Evolutionary conservation across 2,888 invertebrate species (phyloP).

Genomic region (Perizoma affinitatum): DNA sequence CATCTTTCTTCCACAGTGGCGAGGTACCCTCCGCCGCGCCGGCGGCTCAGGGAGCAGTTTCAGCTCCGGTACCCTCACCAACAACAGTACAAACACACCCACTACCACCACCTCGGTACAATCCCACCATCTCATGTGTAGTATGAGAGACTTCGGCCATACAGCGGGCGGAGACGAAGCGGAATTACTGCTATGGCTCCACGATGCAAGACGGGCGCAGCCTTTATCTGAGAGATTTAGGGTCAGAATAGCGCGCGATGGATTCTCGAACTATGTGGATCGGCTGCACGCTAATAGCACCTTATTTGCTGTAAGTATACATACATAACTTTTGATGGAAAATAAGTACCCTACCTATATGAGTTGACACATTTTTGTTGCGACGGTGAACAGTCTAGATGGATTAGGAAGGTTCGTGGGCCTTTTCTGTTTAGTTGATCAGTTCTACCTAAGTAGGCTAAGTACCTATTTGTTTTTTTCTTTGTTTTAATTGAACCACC

Average conservation of each 20-base stretch:
- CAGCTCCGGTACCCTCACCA: slow-evolving; percentile 73
- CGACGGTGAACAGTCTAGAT: too few relatives aligned
- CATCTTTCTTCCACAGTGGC: slow-evolving; percentile 60
- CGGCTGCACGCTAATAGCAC: slow-evolving; percentile 94
- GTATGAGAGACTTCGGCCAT: slow-evolving; percentile 92
- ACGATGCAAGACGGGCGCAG: slow-evolving; percentile 90
- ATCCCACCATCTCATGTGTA: slow-evolving; percentile 89
- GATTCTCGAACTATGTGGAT: slow-evolving; percentile 94
- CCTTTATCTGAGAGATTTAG: slow-evolving; percentile 95
- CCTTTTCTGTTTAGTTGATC: too few relatives aligned
- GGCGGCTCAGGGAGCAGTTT: slow-evolving; percentile 78
- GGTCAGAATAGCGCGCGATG: slow-evolving; percentile 94
- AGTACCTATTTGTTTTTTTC: too few relatives aligned
- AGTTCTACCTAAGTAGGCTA: too few relatives aligned
- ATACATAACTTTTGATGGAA: neutral
- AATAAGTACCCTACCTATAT: too few relatives aligned
- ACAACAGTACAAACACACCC: slow-evolving; percentile 44
- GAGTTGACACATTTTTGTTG: neutral
- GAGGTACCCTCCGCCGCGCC: slow-evolving; percentile 75
- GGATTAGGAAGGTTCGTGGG: too few relatives aligned
- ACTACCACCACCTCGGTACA: slow-evolving; percentile 60
- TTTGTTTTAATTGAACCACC: too few relatives aligned
- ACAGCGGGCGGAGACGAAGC: slow-evolving; percentile 95
- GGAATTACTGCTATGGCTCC: slow-evolving; percentile 94
- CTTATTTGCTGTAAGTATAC: slow-evolving; percentile 89